Conservation (phyloP, 1,140 invertebrate species). For the Zaprionus inermis region DNA sequence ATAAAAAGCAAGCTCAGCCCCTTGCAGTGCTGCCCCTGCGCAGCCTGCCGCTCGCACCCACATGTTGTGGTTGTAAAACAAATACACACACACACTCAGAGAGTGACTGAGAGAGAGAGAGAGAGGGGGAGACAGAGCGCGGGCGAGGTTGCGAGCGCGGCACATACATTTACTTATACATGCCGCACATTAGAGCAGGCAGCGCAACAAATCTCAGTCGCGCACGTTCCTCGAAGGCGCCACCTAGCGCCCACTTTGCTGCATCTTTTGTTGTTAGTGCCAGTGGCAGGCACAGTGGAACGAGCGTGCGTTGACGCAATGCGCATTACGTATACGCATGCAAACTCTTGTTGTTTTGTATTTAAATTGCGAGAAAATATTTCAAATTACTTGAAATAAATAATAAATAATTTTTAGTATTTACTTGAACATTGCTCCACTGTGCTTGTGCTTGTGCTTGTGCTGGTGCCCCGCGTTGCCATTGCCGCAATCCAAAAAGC, state of each 20-base stretch:
- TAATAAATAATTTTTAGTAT: neutral
- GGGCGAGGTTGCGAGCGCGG: neutral
- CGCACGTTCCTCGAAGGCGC: conserved; percentile 64
- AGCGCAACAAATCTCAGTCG: conserved; percentile 75
- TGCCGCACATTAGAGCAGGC: conserved; percentile 68
- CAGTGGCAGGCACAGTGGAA: neutral
- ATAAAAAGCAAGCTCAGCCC: conserved; percentile 64
- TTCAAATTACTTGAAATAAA: neutral
- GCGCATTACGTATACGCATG: too few relatives aligned
- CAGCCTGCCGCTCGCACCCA: conserved; percentile 20
- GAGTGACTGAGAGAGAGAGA: conserved; percentile 21
- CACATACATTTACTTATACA: conserved; percentile 45
- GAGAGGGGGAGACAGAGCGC: neutral
- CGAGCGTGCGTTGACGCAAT: too few relatives aligned
- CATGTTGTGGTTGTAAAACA: conserved; percentile 76
- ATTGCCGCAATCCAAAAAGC: conserved; percentile 61
- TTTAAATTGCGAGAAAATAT: too few relatives aligned
- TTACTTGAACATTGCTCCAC: neutral
- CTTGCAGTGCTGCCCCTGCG: conserved; percentile 34
- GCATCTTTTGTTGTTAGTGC: conserved; percentile 32
- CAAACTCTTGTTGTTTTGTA: too few relatives aligned
- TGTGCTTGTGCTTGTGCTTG: too few relatives aligned
- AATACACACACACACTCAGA: conserved; percentile 40
- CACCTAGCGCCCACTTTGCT: conserved; percentile 44
- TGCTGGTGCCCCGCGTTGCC: conserved; percentile 11